These are phyloP conservation scores for Sebastes matsubarae DNA, from an alignment of 2,797 vertebrate species.

Conservation along the genomic window DNA sequence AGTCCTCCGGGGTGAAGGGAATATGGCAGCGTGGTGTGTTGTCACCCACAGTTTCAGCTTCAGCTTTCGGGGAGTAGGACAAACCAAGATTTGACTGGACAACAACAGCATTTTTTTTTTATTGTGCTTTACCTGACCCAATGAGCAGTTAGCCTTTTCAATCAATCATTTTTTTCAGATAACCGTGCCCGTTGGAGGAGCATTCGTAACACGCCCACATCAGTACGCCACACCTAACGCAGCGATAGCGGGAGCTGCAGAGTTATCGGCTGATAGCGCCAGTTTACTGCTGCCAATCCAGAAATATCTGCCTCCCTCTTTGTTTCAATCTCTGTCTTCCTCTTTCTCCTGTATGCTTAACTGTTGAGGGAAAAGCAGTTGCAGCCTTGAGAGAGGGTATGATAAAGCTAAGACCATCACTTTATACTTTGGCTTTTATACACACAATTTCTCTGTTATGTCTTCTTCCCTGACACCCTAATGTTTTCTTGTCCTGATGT, in stretches of 20 bases:
- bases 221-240: not conserved
- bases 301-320: not conserved
- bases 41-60: constrained; percentile 19
- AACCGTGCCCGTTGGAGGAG: not conserved
- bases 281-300: not conserved
- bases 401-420: not conserved
- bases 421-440: too few species aligned
- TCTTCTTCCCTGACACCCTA: not conserved
- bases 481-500: not conserved
- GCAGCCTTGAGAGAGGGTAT: not conserved
- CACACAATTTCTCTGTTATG: not conserved
- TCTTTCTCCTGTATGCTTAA: not conserved
- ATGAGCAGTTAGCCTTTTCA: not conserved
- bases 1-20: constrained; percentile 33
- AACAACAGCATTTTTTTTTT: not conserved
- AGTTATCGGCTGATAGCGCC: not conserved
- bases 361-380: not conserved
- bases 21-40: constrained; percentile 25
- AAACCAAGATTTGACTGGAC: not conserved
- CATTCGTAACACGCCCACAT: not conserved
- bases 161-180: not conserved
- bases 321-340: not conserved
- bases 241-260: not conserved
- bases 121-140: not conserved
- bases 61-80: not conserved